Evolutionary conservation across 2,113 vertebrate species (phyloP).

Genomic region (Trematocara marginatum): DNA sequence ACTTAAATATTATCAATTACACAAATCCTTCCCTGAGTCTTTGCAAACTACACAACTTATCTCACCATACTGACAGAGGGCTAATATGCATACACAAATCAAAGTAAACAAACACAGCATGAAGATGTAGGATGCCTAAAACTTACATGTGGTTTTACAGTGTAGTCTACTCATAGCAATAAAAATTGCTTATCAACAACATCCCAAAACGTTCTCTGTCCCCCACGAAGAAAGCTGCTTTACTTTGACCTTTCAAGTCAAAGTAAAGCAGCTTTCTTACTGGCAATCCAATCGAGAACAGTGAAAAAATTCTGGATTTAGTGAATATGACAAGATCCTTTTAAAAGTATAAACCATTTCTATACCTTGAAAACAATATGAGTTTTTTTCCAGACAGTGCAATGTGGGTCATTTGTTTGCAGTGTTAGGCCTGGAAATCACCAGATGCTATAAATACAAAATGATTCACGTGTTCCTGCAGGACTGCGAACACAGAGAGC

Average conservation of each 20-base stretch:
- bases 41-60: not conserved
- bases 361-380: not conserved
- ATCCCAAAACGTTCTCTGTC: not conserved
- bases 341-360: slow-evolving; percentile 4
- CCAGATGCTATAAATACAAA: slow-evolving; percentile 41
- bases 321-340: not conserved
- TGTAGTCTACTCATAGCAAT: not conserved
- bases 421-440: slow-evolving; percentile 14
- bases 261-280: not conserved
- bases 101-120: not conserved
- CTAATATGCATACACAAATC: not conserved
- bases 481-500: not conserved
- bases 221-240: not conserved
- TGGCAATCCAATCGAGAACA: not conserved
- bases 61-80: not conserved
- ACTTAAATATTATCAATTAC: not conserved
- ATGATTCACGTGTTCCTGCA: slow-evolving; percentile 14
- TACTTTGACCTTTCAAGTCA: not conserved
- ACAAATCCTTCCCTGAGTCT: not conserved
- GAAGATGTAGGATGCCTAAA: not conserved
- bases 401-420: slow-evolving; percentile 9
- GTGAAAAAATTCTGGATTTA: not conserved
- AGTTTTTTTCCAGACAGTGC: not conserved
- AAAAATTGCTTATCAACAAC: not conserved
- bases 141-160: not conserved